Base-by-base conservation (phyloP, 2,113 vertebrate genomes). In the Tragulus kanchil region DNA sequence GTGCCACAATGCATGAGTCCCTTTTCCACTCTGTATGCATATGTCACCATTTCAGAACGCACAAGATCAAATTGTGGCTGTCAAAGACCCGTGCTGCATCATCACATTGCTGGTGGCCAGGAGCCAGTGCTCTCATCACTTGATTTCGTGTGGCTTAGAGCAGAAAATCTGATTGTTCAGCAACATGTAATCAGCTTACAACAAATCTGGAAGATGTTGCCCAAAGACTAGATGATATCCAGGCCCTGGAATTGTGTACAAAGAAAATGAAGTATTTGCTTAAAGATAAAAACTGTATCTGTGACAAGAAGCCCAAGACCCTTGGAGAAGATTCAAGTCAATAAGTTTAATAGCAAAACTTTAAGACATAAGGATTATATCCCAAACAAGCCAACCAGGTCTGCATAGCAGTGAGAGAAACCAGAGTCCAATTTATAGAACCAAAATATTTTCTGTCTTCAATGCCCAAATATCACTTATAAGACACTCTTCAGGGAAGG, bases 191-290 rank as follows among this genome's bases (percentile, higher is more conserved):
- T 99, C 98, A 98, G 98, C 97, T 99, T 98, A 98, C 98, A 98
- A 98, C 97, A 98, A 99, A 98, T 99, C 98, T 99, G 98, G 99
- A 99, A 99, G 98, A 99, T 97, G 98, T 99, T 99, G 99, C 98
- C 96, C 97, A 96, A 98, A 97, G 97, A 98, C 97, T 89, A 98
- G 98, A 99, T 98, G 98, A 98, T 98, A 99, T 98, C 98, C 98
- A 99, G 98, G 98, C 98, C 67, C 81, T 94, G 93, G 98, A 97
- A 98, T 96, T 96, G 94, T 97, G 86, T 93, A 97, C 96, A 98
- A 98, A 98, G 97, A 98, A 97, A 98, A 97, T 90, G 96, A 97
- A 97, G 97, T 96, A 81, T 99, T 98, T 98, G 0, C 21, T 97
- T 98, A 31, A 79, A 98, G 98, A 98, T 97, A 3, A 90, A 95